Conservation (phyloP, 2,113 vertebrate species). For the Pseudopipra pipra region DNA sequence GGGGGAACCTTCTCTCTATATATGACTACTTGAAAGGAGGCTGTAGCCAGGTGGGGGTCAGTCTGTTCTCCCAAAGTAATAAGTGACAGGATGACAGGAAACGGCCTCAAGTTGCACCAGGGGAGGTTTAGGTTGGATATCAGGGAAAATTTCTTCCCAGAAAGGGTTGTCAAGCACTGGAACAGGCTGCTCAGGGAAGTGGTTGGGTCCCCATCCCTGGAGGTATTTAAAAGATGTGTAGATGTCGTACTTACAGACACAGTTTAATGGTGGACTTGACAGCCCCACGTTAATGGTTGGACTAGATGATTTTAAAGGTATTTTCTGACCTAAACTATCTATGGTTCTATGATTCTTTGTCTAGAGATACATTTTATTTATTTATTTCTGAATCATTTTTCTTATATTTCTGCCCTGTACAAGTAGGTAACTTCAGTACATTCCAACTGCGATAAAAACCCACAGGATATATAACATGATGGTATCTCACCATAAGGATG, state of each 20-base stretch:
- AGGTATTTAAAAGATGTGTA: not conserved
- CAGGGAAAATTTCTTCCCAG: not conserved
- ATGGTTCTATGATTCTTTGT: not conserved
- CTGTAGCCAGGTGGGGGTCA: not conserved
- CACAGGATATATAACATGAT: not conserved
- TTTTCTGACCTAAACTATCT: not conserved
- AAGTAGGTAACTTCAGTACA: not conserved
- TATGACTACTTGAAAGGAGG: not conserved
- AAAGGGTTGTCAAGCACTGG: not conserved
- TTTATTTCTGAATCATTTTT: not conserved
- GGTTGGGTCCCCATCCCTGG: no score
- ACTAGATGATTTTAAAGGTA: not conserved
- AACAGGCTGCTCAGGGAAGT: not conserved
- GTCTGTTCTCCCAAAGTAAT: not conserved
- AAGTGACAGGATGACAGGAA: not conserved
- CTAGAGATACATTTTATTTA: not conserved
- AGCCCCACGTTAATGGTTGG: not conserved
- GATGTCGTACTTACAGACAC: not conserved
- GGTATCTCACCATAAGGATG: slow-evolving; percentile 83
- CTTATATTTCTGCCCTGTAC: not conserved
- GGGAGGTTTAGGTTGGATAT: not conserved
- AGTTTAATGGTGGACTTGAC: not conserved
- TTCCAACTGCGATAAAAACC: not conserved
- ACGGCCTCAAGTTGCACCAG: not conserved
- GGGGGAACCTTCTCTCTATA: not conserved